Percentiles rank a stretch among this genome's conserved stretches.
These are phyloP conservation scores for Ennomos quercinarius DNA, from an alignment of 2,888 invertebrate genomes.

Conservation along the genomic window DNA sequence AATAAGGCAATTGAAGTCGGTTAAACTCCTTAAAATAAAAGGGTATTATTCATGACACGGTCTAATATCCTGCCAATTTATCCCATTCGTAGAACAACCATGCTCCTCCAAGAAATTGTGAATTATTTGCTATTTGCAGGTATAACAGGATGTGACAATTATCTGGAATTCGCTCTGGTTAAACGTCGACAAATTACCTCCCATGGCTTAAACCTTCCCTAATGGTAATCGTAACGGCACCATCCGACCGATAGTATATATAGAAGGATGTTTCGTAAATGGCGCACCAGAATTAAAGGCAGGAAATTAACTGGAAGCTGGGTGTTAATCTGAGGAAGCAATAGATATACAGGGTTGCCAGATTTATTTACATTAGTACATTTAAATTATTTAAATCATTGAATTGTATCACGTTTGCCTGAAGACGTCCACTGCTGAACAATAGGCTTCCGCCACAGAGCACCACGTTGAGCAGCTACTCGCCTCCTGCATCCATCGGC, in stretches of 20 bases:
- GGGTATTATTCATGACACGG: no score
- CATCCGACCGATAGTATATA: constrained; percentile 38
- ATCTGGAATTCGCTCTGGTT: constrained; percentile 12
- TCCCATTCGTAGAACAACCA: no score
- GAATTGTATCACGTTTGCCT: background rate
- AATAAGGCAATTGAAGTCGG: no score
- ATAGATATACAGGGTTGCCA: constrained; percentile 45
- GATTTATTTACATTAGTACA: background rate
- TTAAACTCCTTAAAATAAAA: no score
- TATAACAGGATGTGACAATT: constrained; percentile 10
- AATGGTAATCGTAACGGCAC: constrained; percentile 22
- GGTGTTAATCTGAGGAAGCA: constrained; percentile 72
- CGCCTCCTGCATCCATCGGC: no score
- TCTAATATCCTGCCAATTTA: no score
- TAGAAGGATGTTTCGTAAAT: constrained; percentile 53
- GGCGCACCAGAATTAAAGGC: constrained; percentile 55
- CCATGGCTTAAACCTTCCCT: constrained; percentile 10
- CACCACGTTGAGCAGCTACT: no score
- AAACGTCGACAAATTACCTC: constrained; percentile 15
- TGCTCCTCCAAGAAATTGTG: background rate
- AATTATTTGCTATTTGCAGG: constrained; percentile 8
- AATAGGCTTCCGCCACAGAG: no score
- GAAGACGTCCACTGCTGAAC: no score
- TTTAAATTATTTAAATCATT: background rate
- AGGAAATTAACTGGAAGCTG: constrained; percentile 72